phyloP scores from a whole-genome alignment of 2,113 vertebrate species.

The Copsychus sechellarum region DNA sequence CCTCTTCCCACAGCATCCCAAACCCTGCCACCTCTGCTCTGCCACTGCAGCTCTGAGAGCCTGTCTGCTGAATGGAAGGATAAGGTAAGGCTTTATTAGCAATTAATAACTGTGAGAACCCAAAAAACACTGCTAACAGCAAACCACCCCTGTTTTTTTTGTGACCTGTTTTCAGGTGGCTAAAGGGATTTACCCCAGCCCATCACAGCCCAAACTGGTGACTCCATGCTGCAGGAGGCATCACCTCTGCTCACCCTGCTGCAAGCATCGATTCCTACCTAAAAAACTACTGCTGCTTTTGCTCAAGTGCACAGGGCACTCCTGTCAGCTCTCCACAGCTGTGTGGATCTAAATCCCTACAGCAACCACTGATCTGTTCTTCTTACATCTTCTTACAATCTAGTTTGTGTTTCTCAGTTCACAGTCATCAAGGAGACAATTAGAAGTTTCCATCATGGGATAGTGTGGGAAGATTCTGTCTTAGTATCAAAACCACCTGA shows the following conservation, averaged over 20 bases:
- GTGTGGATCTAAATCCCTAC: neutral
- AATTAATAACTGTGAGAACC: neutral
- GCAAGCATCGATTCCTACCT: neutral
- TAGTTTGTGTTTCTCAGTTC: neutral
- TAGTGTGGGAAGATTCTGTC: neutral
- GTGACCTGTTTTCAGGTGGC: neutral
- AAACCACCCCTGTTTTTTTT: neutral
- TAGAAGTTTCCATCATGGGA: neutral
- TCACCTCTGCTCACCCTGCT: too few relatives aligned
- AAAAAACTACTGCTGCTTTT: neutral
- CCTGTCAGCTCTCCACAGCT: neutral
- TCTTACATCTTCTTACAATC: neutral
- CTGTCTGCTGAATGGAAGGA: neutral
- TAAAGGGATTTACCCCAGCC: too few relatives aligned
- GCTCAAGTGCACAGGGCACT: neutral
- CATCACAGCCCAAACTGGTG: too few relatives aligned
- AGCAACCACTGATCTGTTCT: neutral
- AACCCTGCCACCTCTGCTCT: neutral
- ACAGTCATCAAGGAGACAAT: neutral
- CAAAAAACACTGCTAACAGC: neutral
- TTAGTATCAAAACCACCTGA: neutral
- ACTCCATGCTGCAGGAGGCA: too few relatives aligned
- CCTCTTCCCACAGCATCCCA: neutral
- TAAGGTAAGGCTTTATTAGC: conserved; percentile 10
- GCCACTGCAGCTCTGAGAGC: neutral